Percentiles rank a stretch among this genome's conserved stretches.
Evolutionary conservation across 2,888 invertebrate genomes (phyloP).

Genomic region (Meganola albula): DNA sequence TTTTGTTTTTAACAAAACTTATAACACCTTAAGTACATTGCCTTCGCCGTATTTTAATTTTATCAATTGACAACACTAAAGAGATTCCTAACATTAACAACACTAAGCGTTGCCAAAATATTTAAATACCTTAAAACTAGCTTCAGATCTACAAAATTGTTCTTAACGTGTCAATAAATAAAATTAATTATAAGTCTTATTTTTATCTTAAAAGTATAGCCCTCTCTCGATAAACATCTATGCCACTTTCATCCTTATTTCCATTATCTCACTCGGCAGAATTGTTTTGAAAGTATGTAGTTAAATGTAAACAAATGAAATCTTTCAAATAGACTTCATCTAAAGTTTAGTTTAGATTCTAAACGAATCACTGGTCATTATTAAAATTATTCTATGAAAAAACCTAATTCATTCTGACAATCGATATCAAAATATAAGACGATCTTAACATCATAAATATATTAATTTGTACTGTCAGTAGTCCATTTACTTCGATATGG

Average conservation of each 20-base stretch:
- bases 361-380: no score
- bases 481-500: conserved; percentile 44
- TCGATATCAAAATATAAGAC: no score
- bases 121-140: conserved; percentile 22
- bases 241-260: no score
- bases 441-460: conserved; percentile 34
- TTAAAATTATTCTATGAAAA: no score
- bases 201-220: no score
- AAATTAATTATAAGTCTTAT: conserved; percentile 18
- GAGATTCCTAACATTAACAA: conserved; percentile 24
- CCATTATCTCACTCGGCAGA: no score
- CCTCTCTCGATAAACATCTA: no score
- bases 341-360: no score
- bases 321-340: no score
- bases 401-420: no score
- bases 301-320: no score
- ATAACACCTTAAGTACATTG: conserved; percentile 49
- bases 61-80: conserved; percentile 28
- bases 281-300: no score
- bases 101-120: conserved; percentile 14
- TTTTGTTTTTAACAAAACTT: conserved; percentile 31
- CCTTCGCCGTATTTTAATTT: conserved; percentile 28
- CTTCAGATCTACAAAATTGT: conserved; percentile 26
- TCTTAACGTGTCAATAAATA: conserved; percentile 31
- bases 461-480: conserved; percentile 59